Conservation (phyloP, 2,797 vertebrate genomes). For the Falco columbarius region DNA sequence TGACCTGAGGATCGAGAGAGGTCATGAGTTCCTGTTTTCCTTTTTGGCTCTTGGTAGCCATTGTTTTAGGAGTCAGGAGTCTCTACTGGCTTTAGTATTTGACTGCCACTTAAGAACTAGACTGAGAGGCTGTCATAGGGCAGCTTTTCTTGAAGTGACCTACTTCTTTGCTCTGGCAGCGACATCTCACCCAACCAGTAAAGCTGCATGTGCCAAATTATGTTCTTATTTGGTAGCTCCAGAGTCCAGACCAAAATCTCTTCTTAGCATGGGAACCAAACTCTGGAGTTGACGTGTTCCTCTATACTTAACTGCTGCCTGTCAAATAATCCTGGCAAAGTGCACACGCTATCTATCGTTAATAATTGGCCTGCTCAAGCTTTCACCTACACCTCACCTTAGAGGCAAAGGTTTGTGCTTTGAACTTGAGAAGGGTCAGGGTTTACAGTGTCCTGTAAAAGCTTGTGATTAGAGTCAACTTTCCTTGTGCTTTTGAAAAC, state of each 20-base stretch:
- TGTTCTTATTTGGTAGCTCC: background rate
- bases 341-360: rapidly evolving
- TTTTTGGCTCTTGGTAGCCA: background rate
- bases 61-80: background rate
- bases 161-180: background rate
- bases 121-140: background rate
- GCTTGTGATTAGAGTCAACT: background rate
- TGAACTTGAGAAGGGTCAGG: background rate
- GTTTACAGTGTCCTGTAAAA: background rate
- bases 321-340: background rate
- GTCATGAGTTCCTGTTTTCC: background rate
- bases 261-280: background rate
- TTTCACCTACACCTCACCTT: background rate
- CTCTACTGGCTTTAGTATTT: background rate
- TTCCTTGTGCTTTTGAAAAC: too few species aligned
- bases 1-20: background rate
- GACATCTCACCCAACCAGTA: background rate
- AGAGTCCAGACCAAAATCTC: background rate
- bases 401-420: background rate
- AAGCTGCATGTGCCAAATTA: background rate
- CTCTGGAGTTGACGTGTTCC: background rate
- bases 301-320: background rate
- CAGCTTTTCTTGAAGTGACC: background rate
- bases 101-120: background rate
- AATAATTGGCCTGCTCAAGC: background rate